A percentile compares a stretch with the other conserved stretches of the same genome.
Conservation (phyloP, 1,140 invertebrate species). For the Tetragnatha versicolor region DNA sequence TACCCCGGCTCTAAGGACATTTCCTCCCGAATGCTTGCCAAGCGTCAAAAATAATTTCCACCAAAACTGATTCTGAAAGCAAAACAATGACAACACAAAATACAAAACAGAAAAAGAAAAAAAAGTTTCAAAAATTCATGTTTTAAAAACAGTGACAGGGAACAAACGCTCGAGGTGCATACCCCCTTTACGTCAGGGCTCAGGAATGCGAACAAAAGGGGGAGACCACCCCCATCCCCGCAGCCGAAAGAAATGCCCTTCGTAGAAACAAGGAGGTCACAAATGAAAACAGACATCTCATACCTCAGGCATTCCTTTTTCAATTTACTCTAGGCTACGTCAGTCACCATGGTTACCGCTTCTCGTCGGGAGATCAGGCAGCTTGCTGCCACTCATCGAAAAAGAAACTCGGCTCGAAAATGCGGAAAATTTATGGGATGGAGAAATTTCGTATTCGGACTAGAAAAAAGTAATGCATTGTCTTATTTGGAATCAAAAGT, state of each 20-base stretch:
- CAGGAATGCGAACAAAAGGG: neutral
- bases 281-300: constrained; percentile 52
- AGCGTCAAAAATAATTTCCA: no score
- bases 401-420: neutral
- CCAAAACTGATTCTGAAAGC: no score
- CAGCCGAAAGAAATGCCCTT: neutral
- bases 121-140: no score
- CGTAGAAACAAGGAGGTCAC: constrained; percentile 36
- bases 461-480: no score
- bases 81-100: no score
- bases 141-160: no score
- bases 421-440: constrained; percentile 24
- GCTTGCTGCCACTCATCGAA: neutral
- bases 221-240: neutral
- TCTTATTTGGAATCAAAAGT: no score
- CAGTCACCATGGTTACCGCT: constrained; percentile 32
- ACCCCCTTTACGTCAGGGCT: no score
- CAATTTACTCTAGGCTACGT: constrained; percentile 39
- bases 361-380: constrained; percentile 5
- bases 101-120: no score
- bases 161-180: no score
- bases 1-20: no score
- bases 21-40: no score
- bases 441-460: constrained; percentile 11
- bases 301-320: constrained; percentile 48